phyloP scores from a whole-genome alignment of 2,113 vertebrate genomes.

The Pelecanus crispus region DNA sequence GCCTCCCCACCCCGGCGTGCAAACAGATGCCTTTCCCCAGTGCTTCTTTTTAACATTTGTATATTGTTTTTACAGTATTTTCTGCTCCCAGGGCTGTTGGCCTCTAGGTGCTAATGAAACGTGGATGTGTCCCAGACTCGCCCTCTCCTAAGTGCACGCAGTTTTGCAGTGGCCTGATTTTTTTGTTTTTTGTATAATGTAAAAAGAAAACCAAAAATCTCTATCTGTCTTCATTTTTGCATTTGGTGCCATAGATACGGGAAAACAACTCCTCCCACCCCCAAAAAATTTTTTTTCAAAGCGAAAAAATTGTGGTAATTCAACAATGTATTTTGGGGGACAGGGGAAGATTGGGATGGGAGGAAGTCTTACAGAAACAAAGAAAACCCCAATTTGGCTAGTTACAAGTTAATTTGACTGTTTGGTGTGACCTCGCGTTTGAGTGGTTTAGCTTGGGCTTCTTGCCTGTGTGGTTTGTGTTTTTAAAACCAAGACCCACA shows the following conservation, averaged over 20 bases:
- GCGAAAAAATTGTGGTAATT: not conserved
- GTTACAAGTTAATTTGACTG: not conserved
- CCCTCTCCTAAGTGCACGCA: not conserved
- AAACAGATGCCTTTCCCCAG: not conserved
- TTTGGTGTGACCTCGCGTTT: not conserved
- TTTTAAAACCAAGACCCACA: not conserved
- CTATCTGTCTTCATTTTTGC: not conserved
- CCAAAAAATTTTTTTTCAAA: not conserved
- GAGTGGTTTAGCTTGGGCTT: not conserved
- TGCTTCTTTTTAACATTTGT: not conserved
- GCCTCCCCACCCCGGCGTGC: not conserved
- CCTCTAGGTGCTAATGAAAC: conserved; percentile 8
- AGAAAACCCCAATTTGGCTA: not conserved
- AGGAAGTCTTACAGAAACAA: not conserved
- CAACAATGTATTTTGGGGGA: too few relatives aligned
- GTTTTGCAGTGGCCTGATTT: not conserved
- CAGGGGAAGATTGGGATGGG: too few relatives aligned
- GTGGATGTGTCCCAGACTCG: not conserved
- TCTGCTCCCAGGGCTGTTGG: not conserved
- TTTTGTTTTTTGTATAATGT: not conserved
- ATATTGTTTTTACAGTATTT: not conserved
- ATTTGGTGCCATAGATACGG: not conserved
- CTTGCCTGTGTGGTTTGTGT: not conserved
- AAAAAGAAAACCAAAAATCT: not conserved
- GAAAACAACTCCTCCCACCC: not conserved